Base-by-base conservation (phyloP, 2,888 invertebrate genomes). In the Macrosiphum euphorbiae region DNA sequence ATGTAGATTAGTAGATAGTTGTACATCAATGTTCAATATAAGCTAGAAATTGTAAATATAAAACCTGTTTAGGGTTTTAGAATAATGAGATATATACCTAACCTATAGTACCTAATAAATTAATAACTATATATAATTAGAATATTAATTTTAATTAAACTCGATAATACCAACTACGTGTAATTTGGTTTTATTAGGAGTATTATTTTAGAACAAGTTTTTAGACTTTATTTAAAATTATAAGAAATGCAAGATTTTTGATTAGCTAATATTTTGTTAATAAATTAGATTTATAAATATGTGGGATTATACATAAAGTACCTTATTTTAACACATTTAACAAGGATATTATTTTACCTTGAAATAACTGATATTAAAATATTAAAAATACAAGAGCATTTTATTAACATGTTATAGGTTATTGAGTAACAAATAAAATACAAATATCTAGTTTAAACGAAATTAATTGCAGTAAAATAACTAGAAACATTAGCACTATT, bases 341-440 rank as follows among this genome's bases (percentile, higher is more conserved):
- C 47, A 47, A 90, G 47, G 47, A 90, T 90, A 90, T 41, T 58
- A 55, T 41, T 52, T 55, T n/a, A 61, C 90, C 47, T 90, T 47
- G 61, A 67, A 90, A 67, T 58, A 89, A 61, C 44, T 44, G 16
- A 89, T 89, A 52, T 58, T 28, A 90, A 28, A 67, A 90, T 44
- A 47, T 47, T 58, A 47, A 89, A 89, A 16, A 58, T 61, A n/a
- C 58, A 58, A 58, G 55, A 55, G 3, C 26, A 58, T 58, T 5
- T 58, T 58, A 1, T 55, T 24, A 55, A 55, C 55, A 55, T 55
- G 0, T 55, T 55, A 55, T 55, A 55, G 55, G 20, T 44, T 44
- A 44, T 44, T 24, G 24, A 24, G 55, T 55, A 55, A 20, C 55
- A 55, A 55, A 55, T 55, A 20, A 55, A 55, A 55, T 55, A 20